Evolutionary conservation across 2,888 invertebrate genomes (phyloP), one percentile per base, ranked within the genome.

Genomic region (Syritta pipiens): DNA sequence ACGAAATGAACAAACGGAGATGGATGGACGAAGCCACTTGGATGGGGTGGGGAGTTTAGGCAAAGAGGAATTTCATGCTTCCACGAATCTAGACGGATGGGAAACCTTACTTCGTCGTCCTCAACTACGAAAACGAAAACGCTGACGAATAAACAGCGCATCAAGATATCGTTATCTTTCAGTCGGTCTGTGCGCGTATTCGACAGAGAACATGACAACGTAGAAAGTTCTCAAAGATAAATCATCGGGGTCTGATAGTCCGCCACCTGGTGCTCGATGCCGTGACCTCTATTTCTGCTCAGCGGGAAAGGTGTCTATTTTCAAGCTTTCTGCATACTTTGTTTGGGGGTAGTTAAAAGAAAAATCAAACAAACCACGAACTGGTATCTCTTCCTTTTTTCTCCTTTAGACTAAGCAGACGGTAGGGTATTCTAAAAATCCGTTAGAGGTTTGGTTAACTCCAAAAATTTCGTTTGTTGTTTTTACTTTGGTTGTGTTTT

Each of bases 191-290:
- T 9, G 1, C 3, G 1, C 48, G 37, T 37, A 48, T 67, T 48
- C 40, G 60, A 51, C 44, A 60, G 48, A 69, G 42, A 60, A 60
- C 59, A 60, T 60, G 69, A 51, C 40, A 57, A 48, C 28, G 57
- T 57, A 10, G 40, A 59, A 59, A 59, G 12, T 49, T 48, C 24
- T 30, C 19, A 35, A 51, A 60, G 49, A 59, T 51, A 60, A 60
- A 69, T 69, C 44, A 59, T 44, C 19, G 30, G 24, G 5, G 28
- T 28, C 42, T 17, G 9, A 22, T n/a, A 3, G n/a, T 22, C 22
- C 14, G 24, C n/a, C 10, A 20, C 24, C 35, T 4, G 7, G 14
- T 22, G 32, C 5, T 9, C 10, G 20, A 10, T 12, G n/a, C n/a
- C n/a, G n/a, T n/a, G n/a, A n/a, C n/a, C n/a, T n/a, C n/a, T n/a